phyloP scores from a whole-genome alignment of 1,140 invertebrate genomes.

The Geopemphigus sp. region DNA sequence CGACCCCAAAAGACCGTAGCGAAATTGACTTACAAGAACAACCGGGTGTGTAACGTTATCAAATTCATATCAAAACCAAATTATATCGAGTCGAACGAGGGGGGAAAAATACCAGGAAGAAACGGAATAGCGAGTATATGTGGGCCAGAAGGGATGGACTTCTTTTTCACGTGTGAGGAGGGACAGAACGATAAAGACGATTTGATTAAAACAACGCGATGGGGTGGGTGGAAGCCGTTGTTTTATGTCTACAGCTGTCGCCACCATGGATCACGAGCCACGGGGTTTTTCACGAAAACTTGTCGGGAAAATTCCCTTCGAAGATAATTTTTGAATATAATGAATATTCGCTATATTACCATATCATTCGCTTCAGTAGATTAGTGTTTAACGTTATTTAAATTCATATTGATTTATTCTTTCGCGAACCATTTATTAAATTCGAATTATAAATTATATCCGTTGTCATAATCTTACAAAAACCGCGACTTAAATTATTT shows the following conservation, averaged over 20 bases:
- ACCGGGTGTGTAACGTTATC: slow-evolving; percentile 37
- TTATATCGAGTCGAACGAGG: background rate
- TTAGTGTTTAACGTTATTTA: background rate
- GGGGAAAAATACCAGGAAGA: background rate
- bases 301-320: background rate
- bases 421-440: too few relatives aligned
- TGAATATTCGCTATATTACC: background rate
- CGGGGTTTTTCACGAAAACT: background rate
- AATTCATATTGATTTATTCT: background rate
- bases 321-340: background rate
- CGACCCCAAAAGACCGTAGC: background rate
- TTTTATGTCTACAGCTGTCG: background rate
- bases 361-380: background rate
- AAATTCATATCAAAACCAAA: slow-evolving; percentile 44
- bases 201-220: slow-evolving; percentile 8
- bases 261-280: background rate
- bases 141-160: background rate
- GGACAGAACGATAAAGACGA: slow-evolving; percentile 10
- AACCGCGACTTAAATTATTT: too few relatives aligned
- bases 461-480: too few relatives aligned
- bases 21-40: slow-evolving; percentile 25
- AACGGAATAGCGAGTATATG: background rate
- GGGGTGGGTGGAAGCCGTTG: background rate
- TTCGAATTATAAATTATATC: too few relatives aligned
- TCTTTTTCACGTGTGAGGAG: background rate